A percentile compares a stretch with the other conserved stretches of the same genome.
phyloP scores from a whole-genome alignment of 2,113 vertebrate species.

The Entomyzon cyanotis region DNA sequence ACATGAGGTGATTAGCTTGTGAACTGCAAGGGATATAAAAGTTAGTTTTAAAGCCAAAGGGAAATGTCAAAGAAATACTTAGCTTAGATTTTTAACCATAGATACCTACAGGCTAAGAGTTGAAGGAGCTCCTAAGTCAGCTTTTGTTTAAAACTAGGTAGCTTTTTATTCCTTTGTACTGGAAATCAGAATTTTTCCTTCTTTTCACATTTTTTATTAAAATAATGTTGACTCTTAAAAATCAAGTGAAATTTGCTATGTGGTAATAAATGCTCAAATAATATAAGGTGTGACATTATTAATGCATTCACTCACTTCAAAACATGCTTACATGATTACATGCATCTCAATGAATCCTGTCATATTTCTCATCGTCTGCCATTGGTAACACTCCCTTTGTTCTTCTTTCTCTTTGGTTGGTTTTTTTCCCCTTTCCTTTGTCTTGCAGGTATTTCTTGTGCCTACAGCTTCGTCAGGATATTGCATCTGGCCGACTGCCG shows the following conservation, averaged over 20 bases:
- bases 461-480: slow-evolving; percentile 87
- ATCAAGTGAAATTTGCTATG: not conserved
- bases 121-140: not conserved
- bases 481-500: slow-evolving; percentile 81
- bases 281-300: not conserved
- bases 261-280: not conserved
- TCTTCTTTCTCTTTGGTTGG: not conserved
- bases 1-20: not conserved
- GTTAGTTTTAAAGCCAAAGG: not conserved
- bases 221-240: not conserved
- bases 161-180: not conserved
- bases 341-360: not conserved
- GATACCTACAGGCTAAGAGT: not conserved
- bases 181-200: not conserved
- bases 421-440: not conserved
- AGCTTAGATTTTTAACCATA: not conserved
- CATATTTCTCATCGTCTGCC: not conserved
- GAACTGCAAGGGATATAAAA: not conserved
- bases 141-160: not conserved
- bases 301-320: not conserved
- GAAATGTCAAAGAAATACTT: not conserved
- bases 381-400: not conserved
- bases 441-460: slow-evolving; percentile 84
- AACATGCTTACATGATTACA: not conserved
- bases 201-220: not conserved